These are phyloP conservation scores for Tenthredo livida DNA, from an alignment of 2,888 invertebrate species.

Conservation along the genomic window DNA sequence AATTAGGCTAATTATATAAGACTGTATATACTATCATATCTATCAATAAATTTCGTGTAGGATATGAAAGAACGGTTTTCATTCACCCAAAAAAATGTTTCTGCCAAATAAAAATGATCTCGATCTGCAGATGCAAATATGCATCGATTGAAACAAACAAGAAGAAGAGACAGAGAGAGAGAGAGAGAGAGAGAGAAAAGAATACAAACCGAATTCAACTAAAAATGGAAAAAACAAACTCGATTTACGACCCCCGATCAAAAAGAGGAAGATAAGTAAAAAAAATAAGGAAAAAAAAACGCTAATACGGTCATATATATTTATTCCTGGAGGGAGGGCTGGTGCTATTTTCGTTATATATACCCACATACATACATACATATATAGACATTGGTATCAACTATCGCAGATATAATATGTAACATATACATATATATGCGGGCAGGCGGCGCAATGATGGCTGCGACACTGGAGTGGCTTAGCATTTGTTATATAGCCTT, in stretches of 20 bases:
- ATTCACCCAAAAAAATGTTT: background rate
- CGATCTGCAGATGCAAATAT: conserved; percentile 1
- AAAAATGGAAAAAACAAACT: conserved; percentile 9
- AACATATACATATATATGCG: background rate
- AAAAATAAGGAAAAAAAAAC: conserved; percentile 58
- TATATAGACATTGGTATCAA: conserved; percentile 21
- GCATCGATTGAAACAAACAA: background rate
- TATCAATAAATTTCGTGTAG: background rate
- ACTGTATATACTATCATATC: background rate
- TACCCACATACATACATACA: conserved; percentile 3
- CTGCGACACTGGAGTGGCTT: conserved; percentile 52
- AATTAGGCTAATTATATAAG: background rate
- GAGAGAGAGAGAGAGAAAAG: background rate
- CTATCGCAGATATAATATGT: background rate
- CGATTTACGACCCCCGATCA: conserved; percentile 8
- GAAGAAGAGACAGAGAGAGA: background rate
- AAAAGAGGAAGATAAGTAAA: background rate
- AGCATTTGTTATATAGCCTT: conserved; percentile 45
- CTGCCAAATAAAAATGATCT: background rate
- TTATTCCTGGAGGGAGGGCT: conserved; percentile 66
- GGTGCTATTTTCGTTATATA: conserved; percentile 40
- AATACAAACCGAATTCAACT: background rate
- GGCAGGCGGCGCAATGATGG: conserved; percentile 47
- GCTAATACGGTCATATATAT: conserved; percentile 75
- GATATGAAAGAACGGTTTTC: background rate